Conservation (phyloP, 2,113 vertebrate genomes). For the Engystomops pustulosus region DNA sequence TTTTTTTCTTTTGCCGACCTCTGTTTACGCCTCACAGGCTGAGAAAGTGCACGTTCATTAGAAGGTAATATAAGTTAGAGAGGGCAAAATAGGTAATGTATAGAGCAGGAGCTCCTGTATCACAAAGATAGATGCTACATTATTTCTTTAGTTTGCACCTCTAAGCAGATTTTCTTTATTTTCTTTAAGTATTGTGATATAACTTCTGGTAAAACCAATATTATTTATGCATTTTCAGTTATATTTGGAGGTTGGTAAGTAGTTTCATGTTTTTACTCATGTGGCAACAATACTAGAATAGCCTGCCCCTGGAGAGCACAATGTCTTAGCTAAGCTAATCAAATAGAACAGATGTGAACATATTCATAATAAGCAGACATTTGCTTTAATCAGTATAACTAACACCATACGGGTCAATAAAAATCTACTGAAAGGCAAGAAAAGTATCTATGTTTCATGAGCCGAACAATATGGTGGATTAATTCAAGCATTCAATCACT, state of each 20-base stretch:
- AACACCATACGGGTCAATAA: slow-evolving; percentile 6
- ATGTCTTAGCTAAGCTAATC: not conserved
- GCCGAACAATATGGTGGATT: slow-evolving; percentile 12
- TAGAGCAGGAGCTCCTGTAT: no score
- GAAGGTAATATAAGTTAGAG: no score
- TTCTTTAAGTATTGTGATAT: no score
- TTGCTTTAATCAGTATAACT: slow-evolving; percentile 34
- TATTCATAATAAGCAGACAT: not conserved
- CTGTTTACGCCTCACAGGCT: no score
- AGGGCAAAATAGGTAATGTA: no score
- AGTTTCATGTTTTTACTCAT: not conserved
- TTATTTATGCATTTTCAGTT: no score
- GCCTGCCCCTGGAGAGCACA: not conserved
- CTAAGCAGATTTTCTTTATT: no score
- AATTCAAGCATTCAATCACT: not conserved
- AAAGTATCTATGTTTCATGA: not conserved
- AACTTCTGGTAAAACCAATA: not conserved
- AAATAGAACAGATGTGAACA: not conserved
- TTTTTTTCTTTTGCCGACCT: no score
- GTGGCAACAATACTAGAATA: not conserved
- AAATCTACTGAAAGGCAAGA: not conserved
- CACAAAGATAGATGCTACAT: no score
- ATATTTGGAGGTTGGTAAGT: not conserved
- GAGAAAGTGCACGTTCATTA: no score
- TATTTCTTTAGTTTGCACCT: no score